A percentile compares a stretch with the other conserved stretches of the same genome.
phyloP scores from a whole-genome alignment of 2,888 invertebrate genomes.

The Eupithecia exiguata region DNA sequence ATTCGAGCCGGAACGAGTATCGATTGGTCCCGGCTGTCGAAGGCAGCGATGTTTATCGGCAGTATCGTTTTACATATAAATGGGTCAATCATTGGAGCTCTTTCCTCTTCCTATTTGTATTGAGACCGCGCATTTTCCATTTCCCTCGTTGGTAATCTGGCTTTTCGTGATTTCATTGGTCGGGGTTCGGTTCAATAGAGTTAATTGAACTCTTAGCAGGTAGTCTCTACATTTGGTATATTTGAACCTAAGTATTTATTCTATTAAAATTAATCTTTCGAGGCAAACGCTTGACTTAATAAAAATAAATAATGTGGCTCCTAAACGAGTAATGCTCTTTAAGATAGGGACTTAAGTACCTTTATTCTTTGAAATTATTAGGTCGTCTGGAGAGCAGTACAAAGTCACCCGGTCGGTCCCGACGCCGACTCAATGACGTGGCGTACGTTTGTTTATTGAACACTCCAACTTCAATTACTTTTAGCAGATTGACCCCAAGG shows the following conservation, averaged over 20 bases:
- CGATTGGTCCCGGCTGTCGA: conserved; percentile 42
- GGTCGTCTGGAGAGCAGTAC: conserved; percentile 76
- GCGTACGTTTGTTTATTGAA: conserved; percentile 49
- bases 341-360: conserved; percentile 42
- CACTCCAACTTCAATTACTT: conserved; percentile 45
- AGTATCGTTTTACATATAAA: conserved; percentile 59
- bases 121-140: conserved; percentile 63
- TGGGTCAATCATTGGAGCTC: conserved; percentile 58
- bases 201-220: conserved; percentile 18
- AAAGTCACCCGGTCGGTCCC: conserved; percentile 72
- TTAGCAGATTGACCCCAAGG: conserved; percentile 43
- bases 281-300: conserved; percentile 9
- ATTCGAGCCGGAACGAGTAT: conserved; percentile 42
- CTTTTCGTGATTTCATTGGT: conserved; percentile 52
- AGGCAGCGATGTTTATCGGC: conserved; percentile 51
- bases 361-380: conserved; percentile 62
- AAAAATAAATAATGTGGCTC: conserved; percentile 19
- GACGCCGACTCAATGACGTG: conserved; percentile 58
- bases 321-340: conserved; percentile 22
- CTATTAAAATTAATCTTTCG: conserved; percentile 16
- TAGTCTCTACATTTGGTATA: not conserved
- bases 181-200: conserved; percentile 28
- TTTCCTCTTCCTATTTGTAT: conserved; percentile 60
- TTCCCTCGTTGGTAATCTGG: conserved; percentile 59
- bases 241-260: conserved; percentile 15